A percentile compares a stretch with the other conserved stretches of the same genome.
Conservation (phyloP, 2,797 vertebrate genomes). For the Huso huso region DNA sequence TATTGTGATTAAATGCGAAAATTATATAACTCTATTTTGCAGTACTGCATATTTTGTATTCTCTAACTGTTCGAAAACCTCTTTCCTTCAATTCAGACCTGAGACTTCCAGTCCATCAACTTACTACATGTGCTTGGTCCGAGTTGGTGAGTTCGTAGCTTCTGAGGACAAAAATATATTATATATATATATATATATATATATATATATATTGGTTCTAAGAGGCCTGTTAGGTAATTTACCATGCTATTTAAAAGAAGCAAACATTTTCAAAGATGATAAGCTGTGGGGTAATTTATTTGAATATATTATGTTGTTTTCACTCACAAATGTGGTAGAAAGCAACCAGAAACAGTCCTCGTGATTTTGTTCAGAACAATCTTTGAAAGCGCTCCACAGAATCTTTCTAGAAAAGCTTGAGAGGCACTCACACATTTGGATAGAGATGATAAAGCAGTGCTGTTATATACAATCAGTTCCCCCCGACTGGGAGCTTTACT, state of each 20-base stretch:
- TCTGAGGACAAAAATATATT: conserved; percentile 1
- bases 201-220: conserved; percentile 16
- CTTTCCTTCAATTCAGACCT: no score
- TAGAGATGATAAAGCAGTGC: conserved; percentile 55
- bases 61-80: no score
- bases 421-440: conserved; percentile 62
- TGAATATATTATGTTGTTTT: conserved; percentile 35
- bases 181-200: conserved; percentile 7
- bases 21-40: no score
- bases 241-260: not conserved
- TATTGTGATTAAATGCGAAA: no score
- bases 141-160: no score
- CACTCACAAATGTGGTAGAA: conserved; percentile 45
- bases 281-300: conserved; percentile 29
- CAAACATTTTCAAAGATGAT: conserved; percentile 18
- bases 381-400: conserved; percentile 58
- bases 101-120: no score
- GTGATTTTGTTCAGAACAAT: conserved; percentile 33
- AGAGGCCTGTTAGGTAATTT: conserved; percentile 12
- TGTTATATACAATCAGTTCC: conserved; percentile 37
- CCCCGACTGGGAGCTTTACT: conserved; percentile 36
- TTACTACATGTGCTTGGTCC: no score
- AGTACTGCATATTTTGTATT: no score
- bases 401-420: conserved; percentile 55
- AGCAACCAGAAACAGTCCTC: conserved; percentile 41